Base-by-base conservation (phyloP, 2,888 invertebrate species). In the Cheilosia variabilis region DNA sequence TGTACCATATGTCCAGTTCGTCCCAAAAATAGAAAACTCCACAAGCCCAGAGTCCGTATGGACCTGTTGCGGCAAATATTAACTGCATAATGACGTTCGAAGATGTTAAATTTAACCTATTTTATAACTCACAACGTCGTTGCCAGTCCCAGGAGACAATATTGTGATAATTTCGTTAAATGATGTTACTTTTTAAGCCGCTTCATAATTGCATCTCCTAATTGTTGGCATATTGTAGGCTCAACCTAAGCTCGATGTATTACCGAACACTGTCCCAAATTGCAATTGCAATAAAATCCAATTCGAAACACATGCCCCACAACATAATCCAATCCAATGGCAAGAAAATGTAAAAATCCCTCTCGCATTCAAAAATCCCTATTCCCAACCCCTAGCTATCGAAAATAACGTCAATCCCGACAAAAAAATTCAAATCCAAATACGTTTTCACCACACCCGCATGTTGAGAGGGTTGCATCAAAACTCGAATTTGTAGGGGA, bases 391-490 rank as follows among this genome's bases (percentile, higher is more conserved):
- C 79, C 17, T 75, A 41, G 60, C 22, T 41, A 47, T 10, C 52
- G 5, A 69, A 84, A 79, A 75, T 79, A 79, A 82, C 76, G 81
- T 76, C 43, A 19, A 63, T 55, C 55, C 31, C 13, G 31, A 37
- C 68, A 55, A 17, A 17, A 47, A 19, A 65, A 65, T 68, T 78
- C 7, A 47, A 47, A 17, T 75, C 62, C 80, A 86, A 80, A 31
- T 4, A 34, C n/a, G 71, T 66, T 71, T 17, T 22, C 71, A 52
- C 60, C 65, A 66, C 22, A 57, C 34, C 45, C 19, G 17, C 34
- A 62, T 53, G 47, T 68, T 50, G 78, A 68, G 72, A 79, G 83
- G 83, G 83, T 84, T 84, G 83, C 80, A 86, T 66, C 52, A 15
- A 24, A 55, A 2, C 68, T 83, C 78, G 66, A 73, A 62, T n/a